These are phyloP conservation scores for Athrips mouffetella DNA, from an alignment of 2,888 invertebrate species.

Conservation along the genomic window DNA sequence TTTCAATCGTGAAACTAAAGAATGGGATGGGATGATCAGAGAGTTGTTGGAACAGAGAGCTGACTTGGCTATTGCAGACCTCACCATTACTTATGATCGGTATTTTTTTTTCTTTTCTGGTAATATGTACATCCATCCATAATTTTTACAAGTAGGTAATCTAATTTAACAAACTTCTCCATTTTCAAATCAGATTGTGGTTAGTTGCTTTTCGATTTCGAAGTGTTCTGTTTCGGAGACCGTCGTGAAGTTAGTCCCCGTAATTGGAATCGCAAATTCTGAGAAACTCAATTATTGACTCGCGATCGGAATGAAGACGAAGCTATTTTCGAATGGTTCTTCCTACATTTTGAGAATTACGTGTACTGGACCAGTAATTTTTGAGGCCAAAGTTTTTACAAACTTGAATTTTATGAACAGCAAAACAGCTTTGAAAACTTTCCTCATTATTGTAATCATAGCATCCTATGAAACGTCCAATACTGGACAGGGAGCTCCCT, in stretches of 20 bases:
- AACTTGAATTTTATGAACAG: too few relatives aligned
- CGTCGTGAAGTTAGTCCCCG: constrained; percentile 13
- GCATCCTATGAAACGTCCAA: too few relatives aligned
- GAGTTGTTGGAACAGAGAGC: constrained; percentile 93
- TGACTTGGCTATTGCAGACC: constrained; percentile 96
- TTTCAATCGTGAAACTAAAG: constrained; percentile 87
- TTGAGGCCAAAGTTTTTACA: too few relatives aligned
- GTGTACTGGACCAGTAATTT: constrained; percentile 5
- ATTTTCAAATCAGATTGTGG: constrained; percentile 36
- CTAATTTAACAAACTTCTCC: constrained; percentile 45
- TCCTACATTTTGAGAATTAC: constrained; percentile 1
- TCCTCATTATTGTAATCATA: too few relatives aligned
- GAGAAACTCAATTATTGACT: constrained; percentile 16
- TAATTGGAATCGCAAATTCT: constrained; percentile 18
- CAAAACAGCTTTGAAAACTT: too few relatives aligned
- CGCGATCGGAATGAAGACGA: constrained; percentile 16
- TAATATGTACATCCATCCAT: background rate
- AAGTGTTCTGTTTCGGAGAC: constrained; percentile 2
- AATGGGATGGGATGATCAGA: constrained; percentile 95
- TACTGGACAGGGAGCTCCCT: too few relatives aligned
- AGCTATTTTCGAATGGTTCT: background rate
- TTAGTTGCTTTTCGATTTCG: constrained; percentile 1
- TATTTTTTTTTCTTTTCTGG: constrained; percentile 60
- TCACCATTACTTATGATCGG: constrained; percentile 97
- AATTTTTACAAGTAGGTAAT: too few relatives aligned